phyloP scores from a whole-genome alignment of 2,113 vertebrate genomes.

The Mirounga angustirostris region DNA sequence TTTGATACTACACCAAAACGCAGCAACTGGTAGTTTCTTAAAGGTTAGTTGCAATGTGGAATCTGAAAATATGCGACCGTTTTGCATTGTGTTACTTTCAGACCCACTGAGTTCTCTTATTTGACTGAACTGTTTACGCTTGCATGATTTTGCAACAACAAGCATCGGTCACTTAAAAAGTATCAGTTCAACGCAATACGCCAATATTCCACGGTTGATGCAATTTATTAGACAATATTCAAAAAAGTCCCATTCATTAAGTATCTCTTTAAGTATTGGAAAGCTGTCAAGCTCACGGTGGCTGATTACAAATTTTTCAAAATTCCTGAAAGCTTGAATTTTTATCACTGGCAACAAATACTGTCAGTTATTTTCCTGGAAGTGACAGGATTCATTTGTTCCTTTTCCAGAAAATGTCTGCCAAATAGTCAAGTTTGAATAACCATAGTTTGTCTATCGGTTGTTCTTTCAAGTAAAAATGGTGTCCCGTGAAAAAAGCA shows the following conservation, averaged over 20 bases:
- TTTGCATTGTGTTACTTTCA: background rate
- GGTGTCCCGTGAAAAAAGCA: background rate
- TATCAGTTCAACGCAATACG: background rate
- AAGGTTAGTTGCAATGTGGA: background rate
- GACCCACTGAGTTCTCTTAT: background rate
- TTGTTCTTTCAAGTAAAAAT: conserved; percentile 63
- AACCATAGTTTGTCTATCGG: conserved; percentile 60
- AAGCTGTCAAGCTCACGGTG: conserved; percentile 59
- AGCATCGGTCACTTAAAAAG: background rate
- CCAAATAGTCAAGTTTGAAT: conserved; percentile 73
- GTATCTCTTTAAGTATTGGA: conserved; percentile 71
- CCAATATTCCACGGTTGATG: conserved; percentile 20
- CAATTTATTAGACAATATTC: conserved; percentile 1
- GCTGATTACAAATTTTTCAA: conserved; percentile 70
- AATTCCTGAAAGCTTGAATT: conserved; percentile 78
- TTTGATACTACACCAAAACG: conserved; percentile 43
- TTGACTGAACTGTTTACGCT: background rate
- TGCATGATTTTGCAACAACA: background rate
- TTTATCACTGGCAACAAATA: conserved; percentile 79
- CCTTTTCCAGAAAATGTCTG: conserved; percentile 80
- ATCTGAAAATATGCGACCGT: background rate
- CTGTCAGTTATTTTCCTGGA: conserved; percentile 81
- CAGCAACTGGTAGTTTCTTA: background rate
- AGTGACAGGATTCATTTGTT: conserved; percentile 81
- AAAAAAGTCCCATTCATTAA: conserved; percentile 63